Evolutionary conservation across 2,888 invertebrate species (phyloP).

Genomic region (Idaea aversata): DNA sequence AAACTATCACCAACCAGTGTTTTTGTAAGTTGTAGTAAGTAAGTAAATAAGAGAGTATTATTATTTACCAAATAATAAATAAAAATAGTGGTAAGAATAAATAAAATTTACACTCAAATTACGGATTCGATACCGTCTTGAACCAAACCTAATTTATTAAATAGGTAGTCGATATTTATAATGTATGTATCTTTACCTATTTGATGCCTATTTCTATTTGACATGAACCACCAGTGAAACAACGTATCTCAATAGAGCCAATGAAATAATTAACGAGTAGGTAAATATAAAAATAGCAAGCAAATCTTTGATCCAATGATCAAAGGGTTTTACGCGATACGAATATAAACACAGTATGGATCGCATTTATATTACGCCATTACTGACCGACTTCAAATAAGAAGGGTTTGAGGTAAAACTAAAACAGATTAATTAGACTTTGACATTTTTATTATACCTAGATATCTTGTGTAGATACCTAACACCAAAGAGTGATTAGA

Average conservation of each 20-base stretch:
- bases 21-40: too few species aligned
- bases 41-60: too few species aligned
- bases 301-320: conserved; percentile 38
- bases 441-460: too few species aligned
- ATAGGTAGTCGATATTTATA: neutral
- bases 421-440: neutral
- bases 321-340: conserved; percentile 30
- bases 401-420: neutral
- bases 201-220: neutral
- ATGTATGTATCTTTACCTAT: neutral
- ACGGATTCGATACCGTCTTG: too few species aligned
- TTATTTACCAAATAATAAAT: too few species aligned
- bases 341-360: neutral
- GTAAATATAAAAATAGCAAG: neutral
- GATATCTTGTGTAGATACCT: too few species aligned
- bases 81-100: too few species aligned
- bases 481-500: too few species aligned
- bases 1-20: too few species aligned
- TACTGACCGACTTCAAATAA: neutral
- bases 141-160: too few species aligned
- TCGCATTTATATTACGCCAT: neutral
- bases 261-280: neutral
- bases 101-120: too few species aligned
- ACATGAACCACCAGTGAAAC: neutral
- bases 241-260: neutral